Evolutionary conservation across 2,888 invertebrate genomes (phyloP).

Genomic region (Troides helena): DNA sequence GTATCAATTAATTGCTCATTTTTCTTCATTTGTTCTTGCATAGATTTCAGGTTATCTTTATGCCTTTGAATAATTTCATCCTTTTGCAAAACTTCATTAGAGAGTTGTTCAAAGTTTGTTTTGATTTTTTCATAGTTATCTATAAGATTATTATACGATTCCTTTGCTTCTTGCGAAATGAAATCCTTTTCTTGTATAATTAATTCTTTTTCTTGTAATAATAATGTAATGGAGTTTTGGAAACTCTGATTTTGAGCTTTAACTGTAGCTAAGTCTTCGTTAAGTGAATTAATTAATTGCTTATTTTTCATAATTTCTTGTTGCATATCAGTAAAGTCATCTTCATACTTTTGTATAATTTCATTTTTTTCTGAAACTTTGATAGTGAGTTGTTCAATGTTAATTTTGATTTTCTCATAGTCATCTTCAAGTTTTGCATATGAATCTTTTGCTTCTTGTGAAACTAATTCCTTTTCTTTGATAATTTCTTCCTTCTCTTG

Average conservation of each 20-base stretch:
- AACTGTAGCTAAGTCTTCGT: conserved; percentile 5
- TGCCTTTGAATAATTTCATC: conserved; percentile 13
- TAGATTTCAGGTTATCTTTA: conserved; percentile 35
- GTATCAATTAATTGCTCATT: conserved; percentile 3
- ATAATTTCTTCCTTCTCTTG: conserved; percentile 12
- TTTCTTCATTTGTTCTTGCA: conserved; percentile 1
- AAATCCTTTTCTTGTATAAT: conserved; percentile 39
- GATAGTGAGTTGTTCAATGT: background rate
- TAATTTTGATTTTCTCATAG: conserved; percentile 4
- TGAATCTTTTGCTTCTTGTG: conserved; percentile 37
- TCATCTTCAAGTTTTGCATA: conserved; percentile 36
- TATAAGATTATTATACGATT: conserved; percentile 4
- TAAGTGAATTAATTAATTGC: conserved; percentile 1
- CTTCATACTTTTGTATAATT: conserved; percentile 15
- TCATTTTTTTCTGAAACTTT: background rate
- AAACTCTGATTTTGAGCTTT: conserved; percentile 8
- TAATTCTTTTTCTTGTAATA: conserved; percentile 34
- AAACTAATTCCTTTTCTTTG: conserved; percentile 3
- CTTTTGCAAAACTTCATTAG: conserved; percentile 7
- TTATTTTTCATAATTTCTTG: background rate
- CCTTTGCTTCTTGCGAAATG: conserved; percentile 17
- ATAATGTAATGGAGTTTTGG: conserved; percentile 4
- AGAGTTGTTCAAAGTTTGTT: conserved; percentile 1
- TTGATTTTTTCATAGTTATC: conserved; percentile 6
- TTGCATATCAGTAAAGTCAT: background rate